Conservation (phyloP, 2,888 invertebrate genomes). For the Amphimallon solstitiale region DNA sequence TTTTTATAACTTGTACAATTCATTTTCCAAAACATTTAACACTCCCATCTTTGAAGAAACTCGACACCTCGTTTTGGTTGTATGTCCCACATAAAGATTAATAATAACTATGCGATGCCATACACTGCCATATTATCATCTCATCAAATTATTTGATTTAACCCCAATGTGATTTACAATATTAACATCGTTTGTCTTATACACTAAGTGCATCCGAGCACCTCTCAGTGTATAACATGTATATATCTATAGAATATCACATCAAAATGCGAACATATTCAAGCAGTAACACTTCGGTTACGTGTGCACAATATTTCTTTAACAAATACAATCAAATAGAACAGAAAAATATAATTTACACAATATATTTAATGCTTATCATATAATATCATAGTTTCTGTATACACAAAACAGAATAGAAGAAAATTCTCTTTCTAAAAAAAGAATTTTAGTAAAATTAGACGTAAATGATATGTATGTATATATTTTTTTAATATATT, state of each 20-base stretch:
- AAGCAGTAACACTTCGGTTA: constrained; percentile 56
- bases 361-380: background rate
- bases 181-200: background rate
- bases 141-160: too few relatives aligned
- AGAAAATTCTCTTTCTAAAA: background rate
- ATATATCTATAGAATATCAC: constrained; percentile 53
- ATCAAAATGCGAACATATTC: constrained; percentile 61
- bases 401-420: background rate
- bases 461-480: too few relatives aligned
- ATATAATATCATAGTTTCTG: background rate
- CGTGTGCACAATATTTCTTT: constrained; percentile 45
- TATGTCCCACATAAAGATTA: too few relatives aligned
- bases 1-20: too few relatives aligned
- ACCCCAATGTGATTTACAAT: constrained; percentile 12
- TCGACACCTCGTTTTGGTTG: too few relatives aligned
- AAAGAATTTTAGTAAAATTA: background rate
- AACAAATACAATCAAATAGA: constrained; percentile 16
- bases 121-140: too few relatives aligned
- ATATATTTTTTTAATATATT: background rate
- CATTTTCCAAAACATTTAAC: too few relatives aligned
- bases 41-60: too few relatives aligned
- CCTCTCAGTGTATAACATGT: constrained; percentile 20
- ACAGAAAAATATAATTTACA: background rate
- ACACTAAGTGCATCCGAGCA: constrained; percentile 19
- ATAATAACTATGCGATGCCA: too few relatives aligned